Base-by-base conservation (phyloP, 2,797 vertebrate genomes). In the Eulemur coronatus region DNA sequence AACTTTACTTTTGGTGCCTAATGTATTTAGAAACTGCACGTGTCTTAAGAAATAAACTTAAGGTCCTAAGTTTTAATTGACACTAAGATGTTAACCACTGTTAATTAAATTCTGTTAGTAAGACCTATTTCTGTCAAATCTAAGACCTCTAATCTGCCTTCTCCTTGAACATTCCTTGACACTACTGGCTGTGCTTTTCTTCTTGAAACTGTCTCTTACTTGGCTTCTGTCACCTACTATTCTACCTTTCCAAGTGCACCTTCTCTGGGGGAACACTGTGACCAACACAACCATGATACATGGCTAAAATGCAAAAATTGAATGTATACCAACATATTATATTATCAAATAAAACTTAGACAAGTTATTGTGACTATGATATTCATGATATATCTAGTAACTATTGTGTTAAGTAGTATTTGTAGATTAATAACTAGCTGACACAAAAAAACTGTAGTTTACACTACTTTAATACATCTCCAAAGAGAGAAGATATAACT, bases 11-110 rank as follows among this genome's bases (percentile, higher is more conserved):
- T 63, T 78, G 15, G n/a, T 85, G n/a, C 33, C 33, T 80, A 8
- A 52, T 65, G 41, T n/a, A 61, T 69, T 78, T 55, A 63, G 20
- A 94, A 92, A 76, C 18, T 38, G 35, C 12, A 72, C 57, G 0
- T 55, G 7, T 69, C 65, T 95, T 73, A 72, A 88, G 33, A 93
- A 95, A 92, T 38, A 38, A 91, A 89, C 41, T 78, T 84, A 63
- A 91, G 72, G 28, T 73, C 28, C 4, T 50, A 73, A 61, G 35
- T 82, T 61, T 48, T 84, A 86, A 78, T 48, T 82, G 63, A 86
- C 20, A 91, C 30, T 87, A 79, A 95, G 22, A 52, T 8, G 11
- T 65, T 38, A 69, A 35, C 38, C 15, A 46, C 30, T 93, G 52
- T 69, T 79, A 63, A 80, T 57, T 50, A 73, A 65, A 24, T 7